Percentiles rank a stretch among this genome's conserved stretches.
phyloP scores from a whole-genome alignment of 2,113 vertebrate species.

The Anarrhichthys ocellatus region DNA sequence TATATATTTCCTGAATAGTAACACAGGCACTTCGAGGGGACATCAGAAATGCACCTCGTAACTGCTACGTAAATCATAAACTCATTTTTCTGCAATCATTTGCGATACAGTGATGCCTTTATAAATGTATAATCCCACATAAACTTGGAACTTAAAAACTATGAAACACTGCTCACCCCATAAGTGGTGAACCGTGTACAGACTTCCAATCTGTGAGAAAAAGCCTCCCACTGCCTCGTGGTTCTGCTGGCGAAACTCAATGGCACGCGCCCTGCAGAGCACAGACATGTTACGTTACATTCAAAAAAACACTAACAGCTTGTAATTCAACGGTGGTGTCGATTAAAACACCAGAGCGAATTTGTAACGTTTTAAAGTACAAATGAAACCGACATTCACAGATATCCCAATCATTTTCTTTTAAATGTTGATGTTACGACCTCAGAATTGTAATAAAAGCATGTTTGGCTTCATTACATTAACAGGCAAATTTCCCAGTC shows the following conservation, averaged over 20 bases:
- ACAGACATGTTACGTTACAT: constrained; percentile 8
- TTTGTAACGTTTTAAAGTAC: not conserved
- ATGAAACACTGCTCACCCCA: constrained; percentile 88
- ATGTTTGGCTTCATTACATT: constrained; percentile 15
- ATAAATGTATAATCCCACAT: not conserved
- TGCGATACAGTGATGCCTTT: not conserved
- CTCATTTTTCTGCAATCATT: not conserved
- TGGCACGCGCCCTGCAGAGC: constrained; percentile 91
- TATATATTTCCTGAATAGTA: not conserved
- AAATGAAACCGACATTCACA: not conserved
- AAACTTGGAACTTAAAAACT: not conserved
- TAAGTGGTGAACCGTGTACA: constrained; percentile 97
- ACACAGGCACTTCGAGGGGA: not conserved
- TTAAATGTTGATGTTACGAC: constrained; percentile 2
- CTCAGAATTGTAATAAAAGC: not conserved
- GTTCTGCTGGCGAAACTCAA: constrained; percentile 92
- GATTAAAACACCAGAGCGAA: not conserved
- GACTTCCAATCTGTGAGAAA: constrained; percentile 97
- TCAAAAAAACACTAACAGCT: not conserved
- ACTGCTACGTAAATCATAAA: not conserved
- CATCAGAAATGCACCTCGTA: not conserved
- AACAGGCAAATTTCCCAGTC: constrained; percentile 4
- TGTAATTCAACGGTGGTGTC: not conserved
- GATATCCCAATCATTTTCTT: constrained; percentile 8
- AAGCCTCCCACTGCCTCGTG: constrained; percentile 95